A percentile compares a stretch with the other conserved stretches of the same genome.
Conservation (phyloP, 2,888 invertebrate genomes). For the Tricholauxania praeusta region DNA sequence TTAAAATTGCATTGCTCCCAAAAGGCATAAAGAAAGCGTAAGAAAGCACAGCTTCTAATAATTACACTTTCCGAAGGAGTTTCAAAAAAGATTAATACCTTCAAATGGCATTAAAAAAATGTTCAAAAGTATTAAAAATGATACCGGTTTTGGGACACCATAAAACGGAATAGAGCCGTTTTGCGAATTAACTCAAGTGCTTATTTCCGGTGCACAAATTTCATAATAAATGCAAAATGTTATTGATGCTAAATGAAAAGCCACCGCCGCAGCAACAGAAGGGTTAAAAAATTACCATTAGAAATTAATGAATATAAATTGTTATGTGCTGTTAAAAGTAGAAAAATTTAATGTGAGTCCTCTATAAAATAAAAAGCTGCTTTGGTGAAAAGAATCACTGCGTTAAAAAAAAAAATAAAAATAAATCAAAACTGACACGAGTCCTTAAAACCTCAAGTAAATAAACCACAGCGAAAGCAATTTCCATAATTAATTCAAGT, state of each 20-base stretch:
- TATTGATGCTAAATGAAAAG: not conserved
- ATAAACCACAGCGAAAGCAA: conserved; percentile 51
- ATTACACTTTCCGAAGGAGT: conserved; percentile 40
- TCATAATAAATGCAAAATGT: not conserved
- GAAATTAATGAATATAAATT: conserved; percentile 66
- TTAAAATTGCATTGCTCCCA: conserved; percentile 58
- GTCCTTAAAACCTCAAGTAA: conserved; percentile 48
- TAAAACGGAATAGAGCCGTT: not conserved
- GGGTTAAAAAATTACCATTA: conserved; percentile 45
- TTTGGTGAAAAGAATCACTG: conserved; percentile 13
- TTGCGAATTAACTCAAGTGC: conserved; percentile 25
- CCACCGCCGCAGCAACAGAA: conserved; percentile 14
- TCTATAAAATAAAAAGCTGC: not conserved
- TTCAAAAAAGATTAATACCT: conserved; percentile 25
- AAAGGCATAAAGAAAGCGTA: conserved; percentile 13
- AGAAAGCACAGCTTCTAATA: conserved; percentile 40
- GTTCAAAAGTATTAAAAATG: conserved; percentile 21
- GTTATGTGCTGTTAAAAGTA: conserved; percentile 51
- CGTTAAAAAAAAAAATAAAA: conserved; percentile 20
- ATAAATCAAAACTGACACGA: conserved; percentile 46
- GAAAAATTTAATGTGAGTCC: conserved; percentile 27
- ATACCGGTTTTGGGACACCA: conserved; percentile 2
- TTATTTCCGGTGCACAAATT: conserved; percentile 18
- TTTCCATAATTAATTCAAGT: conserved; percentile 65
- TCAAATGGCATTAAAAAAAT: not conserved